A percentile compares a stretch with the other conserved stretches of the same genome.
Evolutionary conservation across 2,113 vertebrate species (phyloP).

Genomic region (Dendropsophus ebraccatus): DNA sequence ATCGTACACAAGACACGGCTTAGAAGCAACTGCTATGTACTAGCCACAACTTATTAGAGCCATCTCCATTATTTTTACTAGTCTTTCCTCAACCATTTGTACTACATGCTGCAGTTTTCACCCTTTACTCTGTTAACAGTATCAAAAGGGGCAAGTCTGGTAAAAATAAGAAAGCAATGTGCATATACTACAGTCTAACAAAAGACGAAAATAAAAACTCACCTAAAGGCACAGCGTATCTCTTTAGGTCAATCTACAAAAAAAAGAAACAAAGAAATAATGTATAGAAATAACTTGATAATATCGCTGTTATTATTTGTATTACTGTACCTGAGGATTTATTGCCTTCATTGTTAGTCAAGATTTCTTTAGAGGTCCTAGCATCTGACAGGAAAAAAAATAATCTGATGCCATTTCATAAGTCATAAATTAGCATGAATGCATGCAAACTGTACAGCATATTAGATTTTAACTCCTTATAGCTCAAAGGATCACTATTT

Average conservation of each 20-base stretch:
- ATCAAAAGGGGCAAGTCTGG: too few relatives aligned
- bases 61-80: too few relatives aligned
- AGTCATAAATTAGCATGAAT: not conserved
- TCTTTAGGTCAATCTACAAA: constrained; percentile 85
- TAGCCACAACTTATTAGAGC: too few relatives aligned
- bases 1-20: too few relatives aligned
- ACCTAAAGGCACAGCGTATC: constrained; percentile 91
- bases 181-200: not conserved
- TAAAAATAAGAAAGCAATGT: not conserved
- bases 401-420: not conserved
- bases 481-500: too few relatives aligned
- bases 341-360: constrained; percentile 90
- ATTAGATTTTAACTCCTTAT: too few relatives aligned
- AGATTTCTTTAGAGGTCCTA: constrained; percentile 87
- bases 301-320: not conserved
- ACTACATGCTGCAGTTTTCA: too few relatives aligned
- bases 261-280: constrained; percentile 8
- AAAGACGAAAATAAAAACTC: constrained; percentile 63
- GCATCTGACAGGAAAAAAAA: constrained; percentile 78
- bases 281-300: not conserved
- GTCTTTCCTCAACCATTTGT: too few relatives aligned
- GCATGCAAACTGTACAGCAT: too few relatives aligned
- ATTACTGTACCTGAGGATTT: constrained; percentile 82
- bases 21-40: too few relatives aligned
- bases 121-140: too few relatives aligned